These are phyloP conservation scores for Chelon auratus DNA, from an alignment of 2,797 vertebrate genomes.

Conservation along the genomic window DNA sequence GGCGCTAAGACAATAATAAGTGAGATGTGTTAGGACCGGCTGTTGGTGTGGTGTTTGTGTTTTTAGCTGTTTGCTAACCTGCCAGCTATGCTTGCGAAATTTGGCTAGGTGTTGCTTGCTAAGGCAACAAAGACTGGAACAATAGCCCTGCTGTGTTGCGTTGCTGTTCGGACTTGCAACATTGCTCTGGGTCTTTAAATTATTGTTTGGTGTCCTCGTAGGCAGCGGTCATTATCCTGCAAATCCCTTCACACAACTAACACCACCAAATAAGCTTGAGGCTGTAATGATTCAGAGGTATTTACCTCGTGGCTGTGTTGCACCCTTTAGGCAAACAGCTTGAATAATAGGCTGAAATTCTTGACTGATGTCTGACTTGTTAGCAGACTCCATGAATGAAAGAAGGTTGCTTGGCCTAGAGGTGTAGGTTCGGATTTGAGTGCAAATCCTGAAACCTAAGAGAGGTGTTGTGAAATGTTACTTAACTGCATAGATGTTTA, in stretches of 20 bases:
- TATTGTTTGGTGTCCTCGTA: constrained; percentile 10
- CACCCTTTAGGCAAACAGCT: neutral
- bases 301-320: constrained; percentile 17
- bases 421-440: constrained; percentile 51
- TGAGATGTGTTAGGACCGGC: neutral
- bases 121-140: constrained; percentile 36
- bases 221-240: constrained; percentile 5
- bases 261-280: neutral
- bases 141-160: constrained; percentile 45
- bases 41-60: constrained; percentile 59
- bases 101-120: constrained; percentile 17
- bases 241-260: constrained; percentile 18
- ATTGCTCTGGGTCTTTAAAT: constrained; percentile 41
- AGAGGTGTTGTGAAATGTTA: constrained; percentile 76
- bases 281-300: constrained; percentile 25
- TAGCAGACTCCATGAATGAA: constrained; percentile 30
- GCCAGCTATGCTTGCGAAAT: constrained; percentile 60
- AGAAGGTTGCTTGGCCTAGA: constrained; percentile 15
- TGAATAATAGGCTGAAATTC: constrained; percentile 1
- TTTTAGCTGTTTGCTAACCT: constrained; percentile 68
- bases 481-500: constrained; percentile 45
- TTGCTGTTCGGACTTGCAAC: constrained; percentile 22
- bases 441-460: constrained; percentile 58
- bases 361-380: constrained; percentile 19
- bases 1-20: rapidly evolving